phyloP scores from a whole-genome alignment of 2,113 vertebrate species.

The Ictidomys tridecemlineatus region DNA sequence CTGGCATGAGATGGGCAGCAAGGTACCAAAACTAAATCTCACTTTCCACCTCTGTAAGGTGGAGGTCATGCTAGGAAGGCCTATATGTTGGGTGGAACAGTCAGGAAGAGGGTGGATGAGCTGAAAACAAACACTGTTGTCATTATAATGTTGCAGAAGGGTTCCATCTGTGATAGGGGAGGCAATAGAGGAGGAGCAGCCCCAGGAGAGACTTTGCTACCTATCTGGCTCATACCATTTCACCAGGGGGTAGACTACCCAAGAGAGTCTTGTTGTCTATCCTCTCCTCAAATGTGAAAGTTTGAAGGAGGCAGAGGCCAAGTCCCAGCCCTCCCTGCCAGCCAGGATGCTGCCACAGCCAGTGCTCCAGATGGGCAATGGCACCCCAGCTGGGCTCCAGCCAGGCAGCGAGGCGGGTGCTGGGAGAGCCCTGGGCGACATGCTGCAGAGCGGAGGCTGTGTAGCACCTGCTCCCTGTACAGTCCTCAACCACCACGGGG shows the following conservation, averaged over 20 bases:
- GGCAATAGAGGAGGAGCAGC: not conserved
- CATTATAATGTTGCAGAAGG: not conserved
- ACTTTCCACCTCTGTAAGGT: not conserved
- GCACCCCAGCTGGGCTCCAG: not conserved
- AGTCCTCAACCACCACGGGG: not conserved
- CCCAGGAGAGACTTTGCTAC: not conserved
- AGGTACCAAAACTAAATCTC: not conserved
- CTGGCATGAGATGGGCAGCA: not conserved
- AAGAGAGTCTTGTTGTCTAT: not conserved
- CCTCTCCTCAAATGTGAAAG: not conserved
- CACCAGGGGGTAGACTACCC: not conserved
- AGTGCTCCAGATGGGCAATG: slow-evolving; percentile 50
- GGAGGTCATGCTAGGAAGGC: not conserved
- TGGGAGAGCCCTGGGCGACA: not conserved
- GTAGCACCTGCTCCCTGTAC: not conserved
- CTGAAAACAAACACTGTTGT: not conserved
- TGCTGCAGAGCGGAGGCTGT: not conserved
- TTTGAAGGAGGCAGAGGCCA: not conserved
- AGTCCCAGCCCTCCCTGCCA: not conserved
- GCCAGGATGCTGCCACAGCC: not conserved
- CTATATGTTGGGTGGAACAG: not conserved
- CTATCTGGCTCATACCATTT: not conserved
- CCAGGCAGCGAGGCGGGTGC: not conserved
- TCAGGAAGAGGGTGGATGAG: not conserved
- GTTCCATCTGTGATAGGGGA: not conserved